A percentile compares a stretch with the other conserved stretches of the same genome.
Evolutionary conservation across 2,888 invertebrate genomes (phyloP).

Genomic region (Drosophila meridionalis): DNA sequence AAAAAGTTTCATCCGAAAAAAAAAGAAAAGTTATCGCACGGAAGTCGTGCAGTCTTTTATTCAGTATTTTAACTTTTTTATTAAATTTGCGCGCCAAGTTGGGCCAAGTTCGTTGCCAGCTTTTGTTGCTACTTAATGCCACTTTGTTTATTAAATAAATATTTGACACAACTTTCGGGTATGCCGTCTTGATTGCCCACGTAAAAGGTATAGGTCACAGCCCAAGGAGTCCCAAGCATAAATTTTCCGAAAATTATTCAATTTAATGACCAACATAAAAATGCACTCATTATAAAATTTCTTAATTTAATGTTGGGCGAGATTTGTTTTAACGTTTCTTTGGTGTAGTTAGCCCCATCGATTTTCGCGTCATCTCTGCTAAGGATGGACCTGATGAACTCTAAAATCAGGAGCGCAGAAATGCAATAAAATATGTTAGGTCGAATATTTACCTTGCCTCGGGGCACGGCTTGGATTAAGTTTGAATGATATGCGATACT

Average conservation of each 20-base stretch:
- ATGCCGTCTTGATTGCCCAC: constrained; percentile 40
- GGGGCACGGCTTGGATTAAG: not conserved
- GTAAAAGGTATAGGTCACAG: constrained; percentile 29
- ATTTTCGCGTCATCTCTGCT: not conserved
- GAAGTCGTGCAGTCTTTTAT: constrained; percentile 45
- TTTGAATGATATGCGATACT: not conserved
- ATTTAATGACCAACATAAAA: constrained; percentile 42
- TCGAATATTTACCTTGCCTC: not conserved
- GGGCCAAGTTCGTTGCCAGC: constrained; percentile 48
- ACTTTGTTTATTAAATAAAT: constrained; percentile 76
- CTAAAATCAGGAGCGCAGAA: not conserved
- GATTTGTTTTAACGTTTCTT: not conserved
- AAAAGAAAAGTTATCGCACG: constrained; percentile 49
- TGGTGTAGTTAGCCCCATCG: constrained; percentile 3
- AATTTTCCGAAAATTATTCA: constrained; percentile 23
- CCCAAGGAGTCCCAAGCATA: constrained; percentile 13
- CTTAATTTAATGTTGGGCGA: constrained; percentile 19
- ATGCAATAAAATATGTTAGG: not conserved
- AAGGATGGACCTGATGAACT: not conserved
- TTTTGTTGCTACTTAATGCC: constrained; percentile 56
- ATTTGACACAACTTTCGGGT: constrained; percentile 66
- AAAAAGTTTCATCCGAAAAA: constrained; percentile 35
- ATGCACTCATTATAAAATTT: constrained; percentile 34
- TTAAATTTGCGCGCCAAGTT: constrained; percentile 60
- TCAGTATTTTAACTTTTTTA: constrained; percentile 64